Evolutionary conservation across 2,113 vertebrate species (phyloP).

Genomic region (Synchiropus splendidus): DNA sequence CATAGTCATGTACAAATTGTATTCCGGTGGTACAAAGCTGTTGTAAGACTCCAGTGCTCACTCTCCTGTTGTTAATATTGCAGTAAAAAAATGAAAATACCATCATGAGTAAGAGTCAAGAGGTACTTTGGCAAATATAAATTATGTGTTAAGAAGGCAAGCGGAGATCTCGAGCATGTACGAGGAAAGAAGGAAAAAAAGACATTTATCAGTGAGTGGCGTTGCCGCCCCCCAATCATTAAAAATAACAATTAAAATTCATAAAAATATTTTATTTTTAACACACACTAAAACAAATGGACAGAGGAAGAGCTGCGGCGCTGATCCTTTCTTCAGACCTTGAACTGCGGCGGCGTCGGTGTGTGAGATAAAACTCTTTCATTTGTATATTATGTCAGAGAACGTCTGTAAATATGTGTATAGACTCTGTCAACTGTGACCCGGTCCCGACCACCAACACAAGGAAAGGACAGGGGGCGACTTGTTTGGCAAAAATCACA

Average conservation of each 20-base stretch:
- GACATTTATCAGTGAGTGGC: constrained; percentile 67
- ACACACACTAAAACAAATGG: constrained; percentile 80
- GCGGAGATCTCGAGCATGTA: constrained; percentile 42
- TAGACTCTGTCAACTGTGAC: constrained; percentile 26
- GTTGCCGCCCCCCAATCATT: constrained; percentile 58
- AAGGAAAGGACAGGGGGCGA: constrained; percentile 18
- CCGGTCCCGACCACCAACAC: constrained; percentile 26
- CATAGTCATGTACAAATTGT: constrained; percentile 61
- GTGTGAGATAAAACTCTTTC: constrained; percentile 5
- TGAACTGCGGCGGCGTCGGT: too few relatives aligned
- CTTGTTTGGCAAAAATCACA: constrained; percentile 49
- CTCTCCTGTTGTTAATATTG: constrained; percentile 57
- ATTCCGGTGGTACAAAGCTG: constrained; percentile 64
- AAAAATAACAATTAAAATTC: constrained; percentile 86
- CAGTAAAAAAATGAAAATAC: constrained; percentile 56
- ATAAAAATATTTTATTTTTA: constrained; percentile 97
- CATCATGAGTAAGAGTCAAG: constrained; percentile 58
- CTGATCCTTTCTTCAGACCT: too few relatives aligned
- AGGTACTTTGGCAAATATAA: constrained; percentile 67
- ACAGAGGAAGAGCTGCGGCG: constrained; percentile 46
- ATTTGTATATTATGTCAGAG: constrained; percentile 19
- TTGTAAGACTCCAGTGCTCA: constrained; percentile 59
- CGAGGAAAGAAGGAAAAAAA: constrained; percentile 34
- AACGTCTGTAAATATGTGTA: constrained; percentile 13
- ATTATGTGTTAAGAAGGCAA: constrained; percentile 63